phyloP scores from a whole-genome alignment of 1,140 invertebrate genomes.

The Elymnias hypermnestra region DNA sequence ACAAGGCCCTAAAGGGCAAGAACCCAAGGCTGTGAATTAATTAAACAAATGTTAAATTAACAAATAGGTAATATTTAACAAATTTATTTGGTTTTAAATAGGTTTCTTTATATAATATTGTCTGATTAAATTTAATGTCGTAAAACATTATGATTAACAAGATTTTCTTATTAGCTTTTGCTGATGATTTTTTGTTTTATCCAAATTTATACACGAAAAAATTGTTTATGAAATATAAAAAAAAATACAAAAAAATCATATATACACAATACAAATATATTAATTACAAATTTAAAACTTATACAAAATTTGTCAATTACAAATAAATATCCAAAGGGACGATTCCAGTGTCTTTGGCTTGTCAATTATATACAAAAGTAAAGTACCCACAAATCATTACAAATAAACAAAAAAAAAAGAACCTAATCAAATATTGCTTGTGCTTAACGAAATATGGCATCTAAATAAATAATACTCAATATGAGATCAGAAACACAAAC shows the following conservation, averaged over 20 bases:
- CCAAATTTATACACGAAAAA: no score
- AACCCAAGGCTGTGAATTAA: no score
- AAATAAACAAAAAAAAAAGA: conserved; percentile 34
- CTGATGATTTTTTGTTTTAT: no score
- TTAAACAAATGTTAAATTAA: no score
- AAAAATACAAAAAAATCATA: conserved; percentile 2
- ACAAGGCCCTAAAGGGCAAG: no score
- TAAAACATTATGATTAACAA: no score
- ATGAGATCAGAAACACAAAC: conserved; percentile 71
- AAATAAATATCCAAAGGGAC: conserved; percentile 52
- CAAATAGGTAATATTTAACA: no score
- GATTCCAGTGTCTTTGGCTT: conserved; percentile 64
- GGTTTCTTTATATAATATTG: no score
- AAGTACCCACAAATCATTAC: conserved; percentile 38
- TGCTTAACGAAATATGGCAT: conserved; percentile 63
- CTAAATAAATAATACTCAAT: conserved; percentile 72
- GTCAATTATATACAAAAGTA: conserved; percentile 62
- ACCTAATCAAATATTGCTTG: conserved; percentile 54
- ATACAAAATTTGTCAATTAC: conserved; percentile 25
- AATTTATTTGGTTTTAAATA: no score
- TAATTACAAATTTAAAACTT: conserved; percentile 15
- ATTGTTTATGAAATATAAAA: no score
- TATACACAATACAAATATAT: conserved; percentile 22
- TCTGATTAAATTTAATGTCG: no score
- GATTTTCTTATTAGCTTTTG: no score